Conservation (phyloP, 1,140 invertebrate species). For the Adelges cooleyi region DNA sequence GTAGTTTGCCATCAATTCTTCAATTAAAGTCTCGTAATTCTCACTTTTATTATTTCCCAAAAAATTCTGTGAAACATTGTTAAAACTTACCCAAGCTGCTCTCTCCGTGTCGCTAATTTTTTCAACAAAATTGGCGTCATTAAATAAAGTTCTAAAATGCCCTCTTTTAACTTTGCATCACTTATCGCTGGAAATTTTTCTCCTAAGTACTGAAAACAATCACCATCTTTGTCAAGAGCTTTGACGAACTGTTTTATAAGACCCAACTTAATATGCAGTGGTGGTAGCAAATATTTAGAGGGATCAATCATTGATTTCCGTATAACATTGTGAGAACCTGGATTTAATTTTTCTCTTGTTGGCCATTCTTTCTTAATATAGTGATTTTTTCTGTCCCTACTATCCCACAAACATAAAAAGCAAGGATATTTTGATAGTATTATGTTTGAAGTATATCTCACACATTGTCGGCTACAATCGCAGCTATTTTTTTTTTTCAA, state of each 20-base stretch:
- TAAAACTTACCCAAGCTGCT: no score
- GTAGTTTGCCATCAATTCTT: no score
- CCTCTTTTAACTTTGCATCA: constrained; percentile 9
- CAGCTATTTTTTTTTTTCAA: no score
- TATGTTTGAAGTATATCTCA: no score
- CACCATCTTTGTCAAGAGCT: constrained; percentile 34
- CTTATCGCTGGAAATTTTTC: not conserved
- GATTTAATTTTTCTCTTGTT: constrained; percentile 32
- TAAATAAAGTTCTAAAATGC: constrained; percentile 31
- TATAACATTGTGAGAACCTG: constrained; percentile 36
- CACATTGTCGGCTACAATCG: no score
- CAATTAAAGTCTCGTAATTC: no score
- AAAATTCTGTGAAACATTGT: no score
- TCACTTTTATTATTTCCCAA: no score
- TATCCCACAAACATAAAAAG: constrained; percentile 40
- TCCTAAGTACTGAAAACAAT: constrained; percentile 1
- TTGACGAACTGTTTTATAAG: constrained; percentile 37
- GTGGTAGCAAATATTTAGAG: constrained; percentile 36
- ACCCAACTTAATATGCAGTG: constrained; percentile 39
- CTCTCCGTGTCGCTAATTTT: no score
- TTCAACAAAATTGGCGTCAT: no score
- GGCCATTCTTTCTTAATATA: constrained; percentile 36
- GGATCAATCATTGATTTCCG: constrained; percentile 34
- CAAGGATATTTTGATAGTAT: no score
- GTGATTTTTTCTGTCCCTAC: constrained; percentile 36